Evolutionary conservation across 2,113 vertebrate genomes (phyloP).

Genomic region (Oreochromis aureus): DNA sequence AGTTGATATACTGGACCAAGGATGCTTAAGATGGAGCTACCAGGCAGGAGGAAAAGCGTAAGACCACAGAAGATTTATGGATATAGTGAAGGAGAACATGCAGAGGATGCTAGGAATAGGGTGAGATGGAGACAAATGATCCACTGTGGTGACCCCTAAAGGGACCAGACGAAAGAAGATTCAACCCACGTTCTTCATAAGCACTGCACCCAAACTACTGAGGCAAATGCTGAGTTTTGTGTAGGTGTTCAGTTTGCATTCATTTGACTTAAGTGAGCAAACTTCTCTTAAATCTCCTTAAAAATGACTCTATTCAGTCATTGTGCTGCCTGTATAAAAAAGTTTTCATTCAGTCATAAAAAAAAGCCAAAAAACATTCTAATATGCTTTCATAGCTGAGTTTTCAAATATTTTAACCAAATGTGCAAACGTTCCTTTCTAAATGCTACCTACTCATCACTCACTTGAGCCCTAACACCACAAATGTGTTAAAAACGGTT

Average conservation of each 20-base stretch:
- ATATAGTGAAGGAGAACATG: neutral
- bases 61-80: neutral
- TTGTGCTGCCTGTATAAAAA: neutral
- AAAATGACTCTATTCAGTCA: neutral
- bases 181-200: conserved; percentile 12
- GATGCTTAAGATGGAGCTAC: neutral
- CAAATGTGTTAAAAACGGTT: neutral
- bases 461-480: neutral
- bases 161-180: neutral
- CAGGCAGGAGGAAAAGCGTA: neutral
- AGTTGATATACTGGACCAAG: neutral
- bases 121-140: neutral
- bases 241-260: neutral
- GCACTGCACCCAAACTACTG: neutral
- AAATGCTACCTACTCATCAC: neutral
- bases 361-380: neutral
- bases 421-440: neutral
- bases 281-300: conserved; percentile 8
- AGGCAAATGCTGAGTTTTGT: conserved; percentile 25
- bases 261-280: conserved; percentile 10
- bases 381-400: neutral
- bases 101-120: neutral
- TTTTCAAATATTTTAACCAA: neutral
- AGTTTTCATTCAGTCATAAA: neutral
- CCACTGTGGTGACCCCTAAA: neutral